These are phyloP conservation scores for Drosophila formosana DNA, from an alignment of 2,888 invertebrate genomes.

Conservation along the genomic window DNA sequence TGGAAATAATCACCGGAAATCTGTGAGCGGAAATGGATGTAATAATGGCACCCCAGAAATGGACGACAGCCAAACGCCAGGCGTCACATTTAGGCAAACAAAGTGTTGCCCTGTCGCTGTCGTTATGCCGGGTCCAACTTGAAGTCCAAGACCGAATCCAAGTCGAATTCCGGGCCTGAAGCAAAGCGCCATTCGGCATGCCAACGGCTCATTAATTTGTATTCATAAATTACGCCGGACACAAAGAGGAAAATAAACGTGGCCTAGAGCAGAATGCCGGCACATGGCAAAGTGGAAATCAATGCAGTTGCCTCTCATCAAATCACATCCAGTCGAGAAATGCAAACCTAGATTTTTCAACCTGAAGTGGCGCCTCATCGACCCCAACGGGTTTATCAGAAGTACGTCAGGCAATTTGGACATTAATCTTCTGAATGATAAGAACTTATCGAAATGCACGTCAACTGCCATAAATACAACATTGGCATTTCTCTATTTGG, in stretches of 20 bases:
- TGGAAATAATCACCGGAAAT: constrained; percentile 79
- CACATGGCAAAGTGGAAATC: constrained; percentile 63
- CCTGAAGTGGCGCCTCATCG: background rate
- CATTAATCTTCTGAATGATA: constrained; percentile 53
- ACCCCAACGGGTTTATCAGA: constrained; percentile 17
- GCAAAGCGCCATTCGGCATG: constrained; percentile 66
- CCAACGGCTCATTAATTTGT: constrained; percentile 74
- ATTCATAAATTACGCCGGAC: constrained; percentile 73
- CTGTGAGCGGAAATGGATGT: constrained; percentile 74
- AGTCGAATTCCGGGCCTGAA: constrained; percentile 15
- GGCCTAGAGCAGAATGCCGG: constrained; percentile 11
- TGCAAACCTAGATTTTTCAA: constrained; percentile 4
- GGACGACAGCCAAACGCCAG: constrained; percentile 50
- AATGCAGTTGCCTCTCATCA: constrained; percentile 56
- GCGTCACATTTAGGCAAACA: constrained; percentile 70
- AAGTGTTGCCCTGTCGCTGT: constrained; percentile 39
- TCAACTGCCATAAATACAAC: constrained; percentile 23
- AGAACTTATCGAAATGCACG: constrained; percentile 42
- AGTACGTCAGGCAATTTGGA: constrained; percentile 50
- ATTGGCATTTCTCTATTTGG: constrained; percentile 36
- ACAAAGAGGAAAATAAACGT: constrained; percentile 18
- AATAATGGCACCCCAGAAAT: constrained; percentile 74
- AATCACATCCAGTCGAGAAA: constrained; percentile 13
- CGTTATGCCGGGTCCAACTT: background rate
- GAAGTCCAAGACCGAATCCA: constrained; percentile 16